phyloP scores from a whole-genome alignment of 2,113 vertebrate species.

The Aramus guarauna region DNA sequence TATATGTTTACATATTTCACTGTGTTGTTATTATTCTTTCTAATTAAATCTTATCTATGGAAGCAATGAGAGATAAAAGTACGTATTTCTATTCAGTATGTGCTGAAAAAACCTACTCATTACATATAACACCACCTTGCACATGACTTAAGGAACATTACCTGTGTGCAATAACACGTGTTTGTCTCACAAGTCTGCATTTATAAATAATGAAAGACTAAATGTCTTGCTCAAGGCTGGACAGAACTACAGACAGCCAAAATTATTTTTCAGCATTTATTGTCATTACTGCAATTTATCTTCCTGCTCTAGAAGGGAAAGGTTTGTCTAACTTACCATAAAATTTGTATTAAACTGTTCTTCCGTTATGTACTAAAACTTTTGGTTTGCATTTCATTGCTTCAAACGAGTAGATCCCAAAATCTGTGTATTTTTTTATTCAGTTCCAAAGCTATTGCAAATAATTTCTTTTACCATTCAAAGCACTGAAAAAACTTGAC shows the following conservation, averaged over 20 bases:
- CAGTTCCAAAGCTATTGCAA: background rate
- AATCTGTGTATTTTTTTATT: background rate
- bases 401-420: background rate
- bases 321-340: background rate
- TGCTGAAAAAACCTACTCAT: background rate
- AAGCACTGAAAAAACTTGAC: background rate
- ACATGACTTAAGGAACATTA: background rate
- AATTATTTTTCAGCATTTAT: background rate
- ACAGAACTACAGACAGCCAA: background rate
- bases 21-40: background rate
- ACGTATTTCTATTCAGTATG: background rate
- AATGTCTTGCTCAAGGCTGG: background rate
- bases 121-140: background rate
- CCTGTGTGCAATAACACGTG: background rate
- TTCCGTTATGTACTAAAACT: background rate
- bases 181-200: background rate
- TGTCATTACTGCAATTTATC: background rate
- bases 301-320: background rate
- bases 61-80: background rate
- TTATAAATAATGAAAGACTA: background rate
- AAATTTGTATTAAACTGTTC: background rate
- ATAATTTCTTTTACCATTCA: background rate
- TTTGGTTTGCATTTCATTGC: background rate
- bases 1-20: background rate
- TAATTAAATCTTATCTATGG: background rate